Percentiles rank a stretch among this genome's conserved stretches.
Evolutionary conservation across 2,113 vertebrate species (phyloP).

Genomic region (Bufo bufo): DNA sequence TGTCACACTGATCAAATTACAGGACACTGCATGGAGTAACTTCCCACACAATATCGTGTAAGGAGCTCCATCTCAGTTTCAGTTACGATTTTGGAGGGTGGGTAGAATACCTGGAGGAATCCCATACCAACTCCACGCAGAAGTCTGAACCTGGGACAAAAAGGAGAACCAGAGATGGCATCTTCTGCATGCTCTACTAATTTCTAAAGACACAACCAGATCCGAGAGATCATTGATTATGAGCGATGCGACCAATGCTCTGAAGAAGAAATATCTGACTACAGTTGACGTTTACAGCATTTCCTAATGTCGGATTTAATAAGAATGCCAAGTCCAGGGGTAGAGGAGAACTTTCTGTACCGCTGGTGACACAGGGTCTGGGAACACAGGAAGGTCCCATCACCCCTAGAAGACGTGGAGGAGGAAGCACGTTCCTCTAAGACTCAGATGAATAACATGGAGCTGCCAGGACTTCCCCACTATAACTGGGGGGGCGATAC

Average conservation of each 20-base stretch:
- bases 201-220: not conserved
- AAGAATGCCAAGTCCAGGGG: not conserved
- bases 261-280: not conserved
- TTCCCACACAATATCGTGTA: no score
- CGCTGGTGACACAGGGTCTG: not conserved
- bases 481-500: not conserved
- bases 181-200: not conserved
- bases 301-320: not conserved
- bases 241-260: not conserved
- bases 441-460: not conserved
- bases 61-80: no score
- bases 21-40: no score
- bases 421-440: not conserved
- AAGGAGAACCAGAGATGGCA: not conserved
- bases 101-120: no score
- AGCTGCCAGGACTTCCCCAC: not conserved
- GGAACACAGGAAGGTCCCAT: not conserved
- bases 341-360: not conserved
- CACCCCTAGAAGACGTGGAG: no score
- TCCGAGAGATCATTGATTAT: no score
- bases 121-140: no score
- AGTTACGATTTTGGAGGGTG: no score
- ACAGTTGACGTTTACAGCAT: not conserved
- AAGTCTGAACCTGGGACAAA: no score
- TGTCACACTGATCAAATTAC: no score